Base-by-base conservation (phyloP, 2,113 vertebrate species). In the Mobula hypostoma region DNA sequence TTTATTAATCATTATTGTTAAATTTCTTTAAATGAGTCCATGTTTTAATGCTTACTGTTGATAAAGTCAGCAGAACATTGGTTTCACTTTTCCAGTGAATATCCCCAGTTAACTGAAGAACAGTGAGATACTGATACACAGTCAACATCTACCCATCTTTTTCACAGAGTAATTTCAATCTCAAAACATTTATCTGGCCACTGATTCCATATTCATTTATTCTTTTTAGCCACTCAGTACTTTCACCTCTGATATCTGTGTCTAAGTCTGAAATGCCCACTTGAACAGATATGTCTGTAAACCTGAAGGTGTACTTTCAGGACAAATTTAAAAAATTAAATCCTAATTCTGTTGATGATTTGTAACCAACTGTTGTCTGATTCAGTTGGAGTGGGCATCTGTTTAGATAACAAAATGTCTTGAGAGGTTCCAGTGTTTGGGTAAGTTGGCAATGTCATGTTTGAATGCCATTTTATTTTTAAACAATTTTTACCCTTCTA, bases 1-100 rank as follows among this genome's bases (percentile, higher is more conserved):
- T 90, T 90, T 90, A n/a, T 66, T 90, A 66, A 66, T 90, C 12
- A n/a, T 27, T 90, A n/a, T 19, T 90, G 85, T 68, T 66, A 90
- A 90, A 29, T 66, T 66, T 32, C 15, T 90, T 90, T 14, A 88
- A 63, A 58, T 32, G 29, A 66, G 58, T 63, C 58, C 29, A 15
- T 66, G 11, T 88, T 88, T n/a, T 61, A 32, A 90, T 66, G n/a
- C 63, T 63, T 66, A 63, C 63, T 32, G 66, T 29, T 63, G 14
- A 90, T 68, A 19, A 66, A 90, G 32, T 90, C 58, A 66, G 32
- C 61, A 66, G 14, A 90, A 36, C 61, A 68, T 90, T 8, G 40
- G 48, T 48, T 48, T 48, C 48, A 48, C 2, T 48, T 48, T 48
- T 48, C 48, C 48, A 48, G 48, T 48, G 48, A 4, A 48, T 48